These are phyloP conservation scores for Cryptus armator DNA, from an alignment of 2,888 invertebrate species.

Conservation along the genomic window DNA sequence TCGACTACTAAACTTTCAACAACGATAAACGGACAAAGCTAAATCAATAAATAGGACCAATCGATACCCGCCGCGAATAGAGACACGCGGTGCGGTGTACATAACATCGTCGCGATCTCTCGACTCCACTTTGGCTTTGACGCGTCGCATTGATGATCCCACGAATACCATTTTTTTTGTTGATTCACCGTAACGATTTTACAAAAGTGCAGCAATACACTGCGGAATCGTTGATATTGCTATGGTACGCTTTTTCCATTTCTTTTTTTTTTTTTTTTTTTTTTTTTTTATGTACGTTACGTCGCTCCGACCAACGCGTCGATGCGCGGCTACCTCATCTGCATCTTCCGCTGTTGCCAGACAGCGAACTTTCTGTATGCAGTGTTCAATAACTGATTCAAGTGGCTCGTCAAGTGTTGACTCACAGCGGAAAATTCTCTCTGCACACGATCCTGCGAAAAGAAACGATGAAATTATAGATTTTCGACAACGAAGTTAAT, in stretches of 20 bases:
- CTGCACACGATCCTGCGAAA: conserved; percentile 91
- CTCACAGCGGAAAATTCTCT: conserved; percentile 93
- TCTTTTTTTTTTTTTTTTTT: conserved; percentile 46
- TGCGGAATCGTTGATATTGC: conserved; percentile 78
- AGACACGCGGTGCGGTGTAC: not conserved
- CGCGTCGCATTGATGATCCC: conserved; percentile 69
- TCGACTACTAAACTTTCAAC: conserved; percentile 47
- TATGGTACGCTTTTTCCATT: conserved; percentile 66
- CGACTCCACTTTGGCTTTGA: conserved; percentile 61
- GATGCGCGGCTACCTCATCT: conserved; percentile 82
- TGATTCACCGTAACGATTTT: conserved; percentile 74
- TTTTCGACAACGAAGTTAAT: not conserved
- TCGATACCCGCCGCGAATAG: conserved; percentile 65
- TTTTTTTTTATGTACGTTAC: conserved; percentile 61
- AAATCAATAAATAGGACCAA: conserved; percentile 76
- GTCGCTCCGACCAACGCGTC: conserved; percentile 70
- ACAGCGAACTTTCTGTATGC: conserved; percentile 94
- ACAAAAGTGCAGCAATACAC: conserved; percentile 76
- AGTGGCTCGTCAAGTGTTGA: conserved; percentile 93
- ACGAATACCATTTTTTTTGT: conserved; percentile 44
- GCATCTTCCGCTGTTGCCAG: conserved; percentile 92
- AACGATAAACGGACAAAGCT: conserved; percentile 70
- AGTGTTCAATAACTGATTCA: conserved; percentile 94
- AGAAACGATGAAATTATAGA: conserved; percentile 37
- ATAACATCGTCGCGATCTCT: conserved; percentile 22